phyloP scores from a whole-genome alignment of 1,140 invertebrate genomes.

The Chironomus tepperi region DNA sequence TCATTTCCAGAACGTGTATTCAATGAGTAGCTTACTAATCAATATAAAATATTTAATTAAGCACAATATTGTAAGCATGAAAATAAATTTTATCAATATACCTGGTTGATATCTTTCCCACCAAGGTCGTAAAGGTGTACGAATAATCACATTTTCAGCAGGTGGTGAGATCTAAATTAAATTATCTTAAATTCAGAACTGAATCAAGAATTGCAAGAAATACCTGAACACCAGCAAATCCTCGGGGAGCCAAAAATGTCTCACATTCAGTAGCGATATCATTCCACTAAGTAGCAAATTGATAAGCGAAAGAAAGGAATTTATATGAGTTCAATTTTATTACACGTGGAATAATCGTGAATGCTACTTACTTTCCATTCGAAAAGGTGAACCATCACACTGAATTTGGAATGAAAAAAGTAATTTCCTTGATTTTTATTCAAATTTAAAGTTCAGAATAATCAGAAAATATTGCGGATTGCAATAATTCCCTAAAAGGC shows the following conservation, averaged over 20 bases:
- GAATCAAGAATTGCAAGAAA: too few species aligned
- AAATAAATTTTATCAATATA: background rate
- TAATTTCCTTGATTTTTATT: too few species aligned
- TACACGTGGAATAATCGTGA: constrained; percentile 46
- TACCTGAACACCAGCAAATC: constrained; percentile 64
- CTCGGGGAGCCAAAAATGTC: constrained; percentile 54
- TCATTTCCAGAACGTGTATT: constrained; percentile 66
- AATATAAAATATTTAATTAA: constrained; percentile 56
- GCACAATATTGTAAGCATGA: too few species aligned
- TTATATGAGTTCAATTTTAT: constrained; percentile 47
- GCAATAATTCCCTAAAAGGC: too few species aligned
- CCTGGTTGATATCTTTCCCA: constrained; percentile 59
- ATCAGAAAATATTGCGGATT: too few species aligned
- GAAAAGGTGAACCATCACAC: constrained; percentile 53
- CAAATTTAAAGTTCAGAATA: too few species aligned
- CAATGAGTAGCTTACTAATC: constrained; percentile 76
- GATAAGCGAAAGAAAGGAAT: background rate
- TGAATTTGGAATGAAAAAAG: constrained; percentile 31
- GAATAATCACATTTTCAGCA: background rate
- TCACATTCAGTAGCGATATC: constrained; percentile 68
- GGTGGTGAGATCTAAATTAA: constrained; percentile 34
- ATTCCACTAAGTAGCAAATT: constrained; percentile 36
- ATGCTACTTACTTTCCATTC: constrained; percentile 50
- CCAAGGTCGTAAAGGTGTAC: constrained; percentile 48
- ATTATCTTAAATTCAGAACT: background rate